Evolutionary conservation across 2,888 invertebrate species (phyloP).

Genomic region (Graphium colonna): DNA sequence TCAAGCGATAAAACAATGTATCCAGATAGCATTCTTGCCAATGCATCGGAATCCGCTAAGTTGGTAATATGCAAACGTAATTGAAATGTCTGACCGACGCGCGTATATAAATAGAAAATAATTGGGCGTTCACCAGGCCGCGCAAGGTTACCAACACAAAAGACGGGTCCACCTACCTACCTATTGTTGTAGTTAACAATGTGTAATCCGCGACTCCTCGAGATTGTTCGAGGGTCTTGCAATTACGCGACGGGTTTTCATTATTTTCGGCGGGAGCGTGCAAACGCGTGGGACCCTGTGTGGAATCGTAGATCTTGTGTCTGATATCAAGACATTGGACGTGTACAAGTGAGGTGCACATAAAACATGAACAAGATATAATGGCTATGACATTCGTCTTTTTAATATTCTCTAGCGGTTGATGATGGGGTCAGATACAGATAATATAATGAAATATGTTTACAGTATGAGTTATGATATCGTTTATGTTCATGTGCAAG

Average conservation of each 20-base stretch:
- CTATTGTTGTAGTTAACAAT: constrained; percentile 20
- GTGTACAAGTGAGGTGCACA: too few species aligned
- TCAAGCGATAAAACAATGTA: too few species aligned
- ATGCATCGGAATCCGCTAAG: not conserved
- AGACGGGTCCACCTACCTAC: constrained; percentile 6
- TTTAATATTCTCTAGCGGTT: too few species aligned
- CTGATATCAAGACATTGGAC: not conserved
- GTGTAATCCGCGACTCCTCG: constrained; percentile 9
- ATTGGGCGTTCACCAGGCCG: constrained; percentile 10
- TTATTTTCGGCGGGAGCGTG: not conserved
- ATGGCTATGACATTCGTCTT: too few species aligned
- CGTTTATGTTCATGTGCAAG: too few species aligned
- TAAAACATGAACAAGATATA: too few species aligned
- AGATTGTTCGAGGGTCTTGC: constrained; percentile 3
- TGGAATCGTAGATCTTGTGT: not conserved
- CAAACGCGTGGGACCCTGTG: not conserved
- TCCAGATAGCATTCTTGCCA: not conserved
- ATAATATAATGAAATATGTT: too few species aligned
- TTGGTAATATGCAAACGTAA: constrained; percentile 9
- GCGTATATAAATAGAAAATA: constrained; percentile 4
- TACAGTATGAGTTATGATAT: too few species aligned
- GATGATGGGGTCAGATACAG: too few species aligned
- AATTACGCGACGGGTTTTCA: constrained; percentile 2
- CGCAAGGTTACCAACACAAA: constrained; percentile 13
- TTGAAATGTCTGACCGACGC: constrained; percentile 1